Evolutionary conservation across 2,888 invertebrate species (phyloP).

Genomic region (Cryptocephalus primarius): DNA sequence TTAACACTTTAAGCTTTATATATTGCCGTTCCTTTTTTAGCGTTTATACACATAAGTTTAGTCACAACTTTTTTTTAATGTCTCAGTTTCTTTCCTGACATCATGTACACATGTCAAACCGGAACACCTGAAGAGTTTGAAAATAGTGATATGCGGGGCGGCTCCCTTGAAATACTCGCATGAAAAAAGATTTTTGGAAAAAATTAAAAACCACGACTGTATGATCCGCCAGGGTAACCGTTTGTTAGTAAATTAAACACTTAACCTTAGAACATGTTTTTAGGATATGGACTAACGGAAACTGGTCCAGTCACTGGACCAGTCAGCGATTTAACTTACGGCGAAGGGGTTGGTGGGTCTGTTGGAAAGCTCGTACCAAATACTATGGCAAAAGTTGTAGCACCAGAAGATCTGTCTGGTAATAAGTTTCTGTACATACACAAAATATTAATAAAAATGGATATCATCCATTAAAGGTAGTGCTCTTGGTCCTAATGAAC

Average conservation of each 20-base stretch:
- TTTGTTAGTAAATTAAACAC: no score
- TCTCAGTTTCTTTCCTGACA: constrained; percentile 12
- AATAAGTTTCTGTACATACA: background rate
- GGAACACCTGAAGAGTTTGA: constrained; percentile 44
- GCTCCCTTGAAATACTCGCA: constrained; percentile 54
- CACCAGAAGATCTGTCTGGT: constrained; percentile 29
- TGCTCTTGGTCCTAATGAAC: constrained; percentile 13
- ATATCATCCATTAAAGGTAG: constrained; percentile 3
- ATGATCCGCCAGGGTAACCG: constrained; percentile 18
- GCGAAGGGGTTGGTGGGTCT: constrained; percentile 18
- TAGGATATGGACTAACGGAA: constrained; percentile 65
- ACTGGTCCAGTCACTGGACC: constrained; percentile 46
- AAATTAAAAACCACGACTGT: constrained; percentile 25
- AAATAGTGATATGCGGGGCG: constrained; percentile 50
- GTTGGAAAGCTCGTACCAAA: constrained; percentile 51
- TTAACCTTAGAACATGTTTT: background rate
- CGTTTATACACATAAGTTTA: no score
- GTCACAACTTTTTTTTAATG: constrained; percentile 2
- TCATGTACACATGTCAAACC: constrained; percentile 47
- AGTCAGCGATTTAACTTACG: constrained; percentile 2
- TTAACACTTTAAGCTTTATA: no score
- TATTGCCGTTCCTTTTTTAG: no score
- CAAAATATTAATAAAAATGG: no score
- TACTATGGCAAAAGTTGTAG: constrained; percentile 53
- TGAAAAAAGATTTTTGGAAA: constrained; percentile 41